Evolutionary conservation across 2,888 invertebrate species (phyloP), one percentile per base, ranked within the genome.

Genomic region (Sympetrum striolatum): DNA sequence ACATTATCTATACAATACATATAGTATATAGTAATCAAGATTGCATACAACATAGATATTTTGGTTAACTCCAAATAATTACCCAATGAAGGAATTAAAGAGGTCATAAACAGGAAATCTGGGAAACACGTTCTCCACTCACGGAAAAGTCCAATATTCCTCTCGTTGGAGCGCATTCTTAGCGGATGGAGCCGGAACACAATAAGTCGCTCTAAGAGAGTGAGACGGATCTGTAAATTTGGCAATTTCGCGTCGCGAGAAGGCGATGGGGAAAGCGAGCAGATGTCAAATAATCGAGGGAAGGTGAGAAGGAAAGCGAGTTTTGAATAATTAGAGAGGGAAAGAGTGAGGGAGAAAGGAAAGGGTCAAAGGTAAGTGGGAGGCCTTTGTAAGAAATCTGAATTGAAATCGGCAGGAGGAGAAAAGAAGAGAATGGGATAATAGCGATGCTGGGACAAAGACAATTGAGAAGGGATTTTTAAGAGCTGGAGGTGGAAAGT

Each of bases 321-420:
- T 53, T 53, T 53, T 93, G 93, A 91, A 94, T 94, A 73, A 94
- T 64, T 93, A 94, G 94, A 80, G 94, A 92, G 90, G 94, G 93
- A 92, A 94, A 94, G 48, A 93, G 92, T 25, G 92, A 92, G 31
- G 93, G 93, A 22, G 92, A 18, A 93, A 92, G 4, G 0, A 93
- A 91, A n/a, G 92, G 93, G 1, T 93, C 92, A 80, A 93, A 93
- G 93, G 91, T 18, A 92, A 35, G 37, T 92, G 92, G 48, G 94
- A 91, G 2, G 94, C 44, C 79, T 25, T 79, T 25, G 31, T 31
- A 15, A 25, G 35, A 22, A 79, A 25, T 79, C 35, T 35, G 79
- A 79, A 35, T 35, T 25, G 0, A 35, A 35, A 35, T 79, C 35
- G 18, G 80, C 10, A 35, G 25, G 80, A 25, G 31, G 80, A 15